Evolutionary conservation across 1,140 invertebrate species (phyloP).

Genomic region (Rhopalosiphum padi): DNA sequence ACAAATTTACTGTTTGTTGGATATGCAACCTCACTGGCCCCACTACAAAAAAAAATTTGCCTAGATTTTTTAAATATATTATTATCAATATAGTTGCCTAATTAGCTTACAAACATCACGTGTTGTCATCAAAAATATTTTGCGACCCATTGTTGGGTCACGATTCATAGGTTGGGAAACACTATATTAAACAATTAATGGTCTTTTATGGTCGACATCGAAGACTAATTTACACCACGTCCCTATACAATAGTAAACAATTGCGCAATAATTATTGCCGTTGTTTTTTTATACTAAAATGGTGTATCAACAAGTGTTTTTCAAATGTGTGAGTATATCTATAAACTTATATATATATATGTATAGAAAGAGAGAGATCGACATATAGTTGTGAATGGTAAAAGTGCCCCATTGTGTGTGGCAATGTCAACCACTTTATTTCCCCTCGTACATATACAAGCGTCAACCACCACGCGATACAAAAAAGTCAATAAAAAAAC

Average conservation of each 20-base stretch:
- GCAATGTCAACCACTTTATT: slow-evolving; percentile 55
- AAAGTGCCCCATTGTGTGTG: slow-evolving; percentile 44
- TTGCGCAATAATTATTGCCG: not conserved
- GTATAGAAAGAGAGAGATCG: too few relatives aligned
- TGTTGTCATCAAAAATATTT: too few relatives aligned
- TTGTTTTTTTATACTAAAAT: slow-evolving; percentile 19
- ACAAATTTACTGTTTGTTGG: too few relatives aligned
- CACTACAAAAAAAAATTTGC: too few relatives aligned
- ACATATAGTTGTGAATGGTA: not conserved
- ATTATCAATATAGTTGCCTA: too few relatives aligned
- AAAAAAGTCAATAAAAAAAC: slow-evolving; percentile 56
- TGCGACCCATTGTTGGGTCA: too few relatives aligned
- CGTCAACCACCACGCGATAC: slow-evolving; percentile 35
- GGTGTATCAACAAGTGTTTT: slow-evolving; percentile 47
- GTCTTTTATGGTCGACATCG: not conserved
- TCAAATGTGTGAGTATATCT: not conserved
- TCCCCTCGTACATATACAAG: slow-evolving; percentile 29
- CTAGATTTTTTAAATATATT: too few relatives aligned
- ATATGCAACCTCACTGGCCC: too few relatives aligned
- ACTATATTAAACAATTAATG: not conserved
- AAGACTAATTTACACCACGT: not conserved
- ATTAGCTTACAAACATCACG: too few relatives aligned
- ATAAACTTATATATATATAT: not conserved
- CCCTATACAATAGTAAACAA: not conserved
- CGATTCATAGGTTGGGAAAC: too few relatives aligned